Evolutionary conservation across 2,888 invertebrate genomes (phyloP), one percentile per base, ranked within the genome.

Genomic region (Diplolepis rosae): DNA sequence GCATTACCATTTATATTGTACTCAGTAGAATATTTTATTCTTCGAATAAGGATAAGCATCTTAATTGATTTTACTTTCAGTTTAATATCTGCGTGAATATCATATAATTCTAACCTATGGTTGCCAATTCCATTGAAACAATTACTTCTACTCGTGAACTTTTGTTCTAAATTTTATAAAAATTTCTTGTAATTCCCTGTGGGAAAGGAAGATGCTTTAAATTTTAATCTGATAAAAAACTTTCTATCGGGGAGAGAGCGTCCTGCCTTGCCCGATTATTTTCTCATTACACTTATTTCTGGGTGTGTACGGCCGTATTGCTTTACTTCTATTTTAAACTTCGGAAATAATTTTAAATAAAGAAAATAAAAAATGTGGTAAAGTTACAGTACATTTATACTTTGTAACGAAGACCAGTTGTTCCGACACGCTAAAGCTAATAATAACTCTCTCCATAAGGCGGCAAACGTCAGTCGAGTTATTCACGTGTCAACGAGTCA

Each of bases 401-500:
- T n/a, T n/a, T n/a, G 13, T 15, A 5, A 5, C 1, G 35, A 39
- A 39, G 13, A 39, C 1, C 35, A 39, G 13, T 39, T 39, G 4
- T 39, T 39, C n/a, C 13, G 35, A 11, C 1, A 39, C 1, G 7
- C 7, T 0, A 0, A 5, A 42, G 7, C 6, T 42, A 15, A 42
- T 42, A 42, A 42, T 7, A 42, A 2, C 42, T 9, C 15, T 45
- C 15, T 15, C 9, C 1, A 15, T 24, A 50, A 27, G 6, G 18
- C 28, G 70, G 18, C 18, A 72, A 74, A 65, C 67, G 18, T 27
- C 28, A 7, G 32, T 11, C 39, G 52, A 72, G 73, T 78, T 79
- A 79, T 77, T 77, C 77, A 72, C 77, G 69, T 78, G 77, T 79
- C 80, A 77, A 70, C 80, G 65, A 72, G 75, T 77, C 68, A 7